Evolutionary conservation across 2,797 vertebrate species (phyloP), one percentile per base, ranked within the genome.

Genomic region (Danionella dracula): DNA sequence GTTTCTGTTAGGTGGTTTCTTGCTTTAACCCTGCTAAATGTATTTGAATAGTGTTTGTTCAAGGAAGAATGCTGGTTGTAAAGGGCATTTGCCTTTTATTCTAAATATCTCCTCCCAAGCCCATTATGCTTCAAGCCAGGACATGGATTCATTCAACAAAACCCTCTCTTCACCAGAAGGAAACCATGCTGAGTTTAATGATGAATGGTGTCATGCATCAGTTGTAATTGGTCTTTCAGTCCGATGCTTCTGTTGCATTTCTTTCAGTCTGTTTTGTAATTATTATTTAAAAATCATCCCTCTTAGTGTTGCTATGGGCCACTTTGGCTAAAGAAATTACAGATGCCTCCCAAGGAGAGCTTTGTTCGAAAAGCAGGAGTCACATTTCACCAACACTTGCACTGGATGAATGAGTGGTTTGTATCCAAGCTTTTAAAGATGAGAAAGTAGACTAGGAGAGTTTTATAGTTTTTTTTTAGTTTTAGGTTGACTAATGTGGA

Each of bases 161-260:
- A 56, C 51, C 63, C 29, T 34, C 48, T 49, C 32, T 46, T 29
- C 38, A 42, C 15, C 46, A 72, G 45, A 54, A 51, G 34, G 50
- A 48, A 41, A 68, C 55, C 54, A 48, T 45, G 51, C 50, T 38
- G 46, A 12, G 42, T 57, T 64, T 72, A 38, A 62, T 48, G 66
- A 72, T 72, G 61, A 71, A 73, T 73, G 59, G 62, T 49, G 63
- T 71, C 42, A 68, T 54, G 54, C 50, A 65, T 72, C 64, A 45
- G 54, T 71, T 57, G 55, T 71, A 73, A 73, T 68, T 71, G 71
- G 37, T 55, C 64, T 61, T 71, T 76, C 71, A 76, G 27, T 65
- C 23, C 46, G 38, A 66, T 58, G 58, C 46, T 65, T 53, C 49
- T 40, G 20, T 44, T 73, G 71, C 56, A 16, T 65, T 71, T 48